A percentile compares a stretch with the other conserved stretches of the same genome.
Evolutionary conservation across 1,140 invertebrate genomes (phyloP).

Genomic region (Zaprionus capensis): DNA sequence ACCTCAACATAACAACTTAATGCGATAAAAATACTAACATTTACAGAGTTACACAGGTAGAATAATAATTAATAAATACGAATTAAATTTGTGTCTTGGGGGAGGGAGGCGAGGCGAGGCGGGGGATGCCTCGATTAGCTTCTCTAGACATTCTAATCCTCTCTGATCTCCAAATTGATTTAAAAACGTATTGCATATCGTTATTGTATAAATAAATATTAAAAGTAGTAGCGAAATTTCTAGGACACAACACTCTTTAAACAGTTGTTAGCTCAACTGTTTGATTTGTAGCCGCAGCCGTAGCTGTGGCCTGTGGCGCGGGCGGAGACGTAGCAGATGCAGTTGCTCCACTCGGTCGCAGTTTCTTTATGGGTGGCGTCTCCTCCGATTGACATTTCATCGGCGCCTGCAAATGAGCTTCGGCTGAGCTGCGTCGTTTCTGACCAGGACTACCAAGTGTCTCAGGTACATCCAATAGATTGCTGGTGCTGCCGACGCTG

Average conservation of each 20-base stretch:
- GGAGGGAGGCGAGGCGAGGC: not conserved
- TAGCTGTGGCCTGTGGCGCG: not conserved
- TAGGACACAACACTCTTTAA: slow-evolving; percentile 50
- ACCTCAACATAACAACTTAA: slow-evolving; percentile 78
- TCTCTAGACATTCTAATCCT: slow-evolving; percentile 56
- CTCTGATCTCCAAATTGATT: not conserved
- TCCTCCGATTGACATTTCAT: slow-evolving; percentile 24
- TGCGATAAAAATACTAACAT: slow-evolving; percentile 76
- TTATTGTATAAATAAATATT: slow-evolving; percentile 62
- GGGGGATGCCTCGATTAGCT: slow-evolving; percentile 39
- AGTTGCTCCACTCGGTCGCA: slow-evolving; percentile 47
- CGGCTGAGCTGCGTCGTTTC: slow-evolving; percentile 44
- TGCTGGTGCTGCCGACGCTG: slow-evolving; percentile 7
- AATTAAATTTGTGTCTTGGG: slow-evolving; percentile 30
- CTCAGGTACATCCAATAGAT: not conserved
- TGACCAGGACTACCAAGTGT: slow-evolving; percentile 51
- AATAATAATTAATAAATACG: slow-evolving; percentile 34
- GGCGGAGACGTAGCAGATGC: not conserved
- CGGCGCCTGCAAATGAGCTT: not conserved
- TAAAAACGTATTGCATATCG: slow-evolving; percentile 1
- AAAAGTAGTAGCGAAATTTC: slow-evolving; percentile 41
- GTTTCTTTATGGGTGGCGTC: slow-evolving; percentile 60
- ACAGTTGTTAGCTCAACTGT: slow-evolving; percentile 46
- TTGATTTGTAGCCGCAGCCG: slow-evolving; percentile 3
- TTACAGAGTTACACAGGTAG: slow-evolving; percentile 53